Percentiles rank a stretch among this genome's conserved stretches.
Conservation (phyloP, 2,113 vertebrate genomes). For the Thamnophis sirtalis region DNA sequence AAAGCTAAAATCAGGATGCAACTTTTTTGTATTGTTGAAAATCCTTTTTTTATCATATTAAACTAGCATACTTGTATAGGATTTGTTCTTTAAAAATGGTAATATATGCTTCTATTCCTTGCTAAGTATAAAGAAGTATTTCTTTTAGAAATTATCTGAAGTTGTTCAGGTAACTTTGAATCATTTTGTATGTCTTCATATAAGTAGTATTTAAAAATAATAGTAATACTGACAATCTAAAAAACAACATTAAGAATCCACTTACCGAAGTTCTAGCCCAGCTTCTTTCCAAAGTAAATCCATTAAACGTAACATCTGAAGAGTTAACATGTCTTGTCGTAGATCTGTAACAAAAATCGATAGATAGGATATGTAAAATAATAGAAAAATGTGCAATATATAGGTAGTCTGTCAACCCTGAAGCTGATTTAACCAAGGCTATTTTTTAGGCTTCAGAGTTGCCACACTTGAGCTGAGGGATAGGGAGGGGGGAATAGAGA, state of each 20-base stretch:
- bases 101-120: background rate
- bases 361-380: conserved; percentile 5
- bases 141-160: background rate
- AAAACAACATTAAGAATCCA: background rate
- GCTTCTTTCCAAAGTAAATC: conserved; percentile 97
- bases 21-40: background rate
- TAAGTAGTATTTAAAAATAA: too few relatives aligned
- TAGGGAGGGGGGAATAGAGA: too few relatives aligned
- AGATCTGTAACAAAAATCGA: conserved; percentile 70
- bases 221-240: too few relatives aligned
- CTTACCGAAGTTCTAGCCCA: conserved; percentile 91
- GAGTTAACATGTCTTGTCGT: conserved; percentile 93
- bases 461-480: too few relatives aligned
- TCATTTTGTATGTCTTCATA: background rate
- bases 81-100: background rate
- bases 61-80: background rate
- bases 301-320: conserved; percentile 93
- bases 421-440: too few relatives aligned
- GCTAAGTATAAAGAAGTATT: background rate
- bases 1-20: background rate
- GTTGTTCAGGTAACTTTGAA: background rate
- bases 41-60: background rate
- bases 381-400: background rate
- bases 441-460: too few relatives aligned
- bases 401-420: background rate